Evolutionary conservation across 2,113 vertebrate genomes (phyloP).

Genomic region (Pomatorhinus ruficollis): DNA sequence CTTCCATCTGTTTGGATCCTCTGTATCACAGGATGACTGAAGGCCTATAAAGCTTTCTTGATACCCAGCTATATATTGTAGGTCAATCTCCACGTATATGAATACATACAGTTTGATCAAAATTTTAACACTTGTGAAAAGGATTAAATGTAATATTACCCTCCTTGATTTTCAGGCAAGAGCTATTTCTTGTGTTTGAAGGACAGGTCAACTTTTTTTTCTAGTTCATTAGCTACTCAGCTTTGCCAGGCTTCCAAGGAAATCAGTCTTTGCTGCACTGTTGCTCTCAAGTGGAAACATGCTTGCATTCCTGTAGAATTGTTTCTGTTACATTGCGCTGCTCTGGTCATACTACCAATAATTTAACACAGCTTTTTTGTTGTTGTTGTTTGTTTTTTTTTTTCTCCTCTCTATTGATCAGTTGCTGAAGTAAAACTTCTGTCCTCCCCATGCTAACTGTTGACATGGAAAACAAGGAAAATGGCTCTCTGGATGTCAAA

Average conservation of each 20-base stretch:
- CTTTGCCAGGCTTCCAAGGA: conserved; percentile 14
- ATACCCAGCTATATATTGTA: background rate
- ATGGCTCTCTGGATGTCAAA: conserved; percentile 91
- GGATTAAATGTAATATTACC: background rate
- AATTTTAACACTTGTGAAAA: background rate
- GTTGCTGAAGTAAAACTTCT: conserved; percentile 75
- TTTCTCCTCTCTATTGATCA: conserved; percentile 53
- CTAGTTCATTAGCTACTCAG: background rate
- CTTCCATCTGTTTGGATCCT: background rate
- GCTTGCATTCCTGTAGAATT: background rate
- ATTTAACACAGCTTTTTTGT: conserved; percentile 63
- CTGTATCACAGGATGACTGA: background rate
- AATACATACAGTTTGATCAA: background rate
- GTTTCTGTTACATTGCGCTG: conserved; percentile 25
- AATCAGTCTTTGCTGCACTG: background rate
- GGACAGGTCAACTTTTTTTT: background rate
- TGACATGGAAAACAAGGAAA: conserved; percentile 95
- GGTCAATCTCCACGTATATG: background rate
- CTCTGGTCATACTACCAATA: conserved; percentile 16
- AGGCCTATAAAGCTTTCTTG: background rate
- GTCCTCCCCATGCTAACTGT: conserved; percentile 72
- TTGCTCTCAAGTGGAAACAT: conserved; percentile 7
- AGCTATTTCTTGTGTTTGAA: conserved; percentile 30
- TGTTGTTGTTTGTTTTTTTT: too few relatives aligned
- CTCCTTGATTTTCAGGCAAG: conserved; percentile 12